Evolutionary conservation across 2,888 invertebrate species (phyloP).

Genomic region (Lamproptera curius): DNA sequence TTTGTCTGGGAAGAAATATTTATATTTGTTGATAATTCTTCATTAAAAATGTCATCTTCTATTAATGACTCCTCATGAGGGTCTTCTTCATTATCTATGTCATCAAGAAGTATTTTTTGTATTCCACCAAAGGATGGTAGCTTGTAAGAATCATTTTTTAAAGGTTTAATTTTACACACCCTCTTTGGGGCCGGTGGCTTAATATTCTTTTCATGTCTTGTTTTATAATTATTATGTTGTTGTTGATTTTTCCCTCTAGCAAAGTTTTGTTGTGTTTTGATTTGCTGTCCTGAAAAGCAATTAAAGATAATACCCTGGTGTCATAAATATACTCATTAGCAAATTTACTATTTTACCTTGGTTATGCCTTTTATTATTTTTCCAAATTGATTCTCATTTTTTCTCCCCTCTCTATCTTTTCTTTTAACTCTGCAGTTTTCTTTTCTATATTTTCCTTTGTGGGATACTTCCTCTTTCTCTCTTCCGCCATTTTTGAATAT

Average conservation of each 20-base stretch:
- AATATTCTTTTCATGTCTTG: conserved; percentile 4
- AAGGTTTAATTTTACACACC: conserved; percentile 32
- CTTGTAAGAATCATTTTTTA: conserved; percentile 40
- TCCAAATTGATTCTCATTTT: conserved; percentile 73
- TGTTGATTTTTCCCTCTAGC: background rate
- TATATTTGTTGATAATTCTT: conserved; percentile 16
- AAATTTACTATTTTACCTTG: conserved; percentile 7
- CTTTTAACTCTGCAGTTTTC: conserved; percentile 79
- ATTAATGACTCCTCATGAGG: conserved; percentile 34
- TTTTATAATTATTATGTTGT: conserved; percentile 1
- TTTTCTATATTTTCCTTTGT: conserved; percentile 83
- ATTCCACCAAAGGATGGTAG: conserved; percentile 72
- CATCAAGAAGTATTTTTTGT: conserved; percentile 41
- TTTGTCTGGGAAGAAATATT: conserved; percentile 24
- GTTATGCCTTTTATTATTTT: conserved; percentile 26
- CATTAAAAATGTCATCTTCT: conserved; percentile 55
- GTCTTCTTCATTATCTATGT: conserved; percentile 34
- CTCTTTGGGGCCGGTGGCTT: conserved; percentile 17
- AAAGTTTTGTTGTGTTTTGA: conserved; percentile 5
- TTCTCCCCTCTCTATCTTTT: conserved; percentile 86
- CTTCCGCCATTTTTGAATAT: conserved; percentile 91
- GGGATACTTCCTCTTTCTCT: conserved; percentile 88
- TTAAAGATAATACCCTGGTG: background rate
- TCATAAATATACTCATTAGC: background rate
- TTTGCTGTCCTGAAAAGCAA: conserved; percentile 10